Conservation (phyloP, 2,888 invertebrate genomes). For the Meliscaeva auricollis region DNA sequence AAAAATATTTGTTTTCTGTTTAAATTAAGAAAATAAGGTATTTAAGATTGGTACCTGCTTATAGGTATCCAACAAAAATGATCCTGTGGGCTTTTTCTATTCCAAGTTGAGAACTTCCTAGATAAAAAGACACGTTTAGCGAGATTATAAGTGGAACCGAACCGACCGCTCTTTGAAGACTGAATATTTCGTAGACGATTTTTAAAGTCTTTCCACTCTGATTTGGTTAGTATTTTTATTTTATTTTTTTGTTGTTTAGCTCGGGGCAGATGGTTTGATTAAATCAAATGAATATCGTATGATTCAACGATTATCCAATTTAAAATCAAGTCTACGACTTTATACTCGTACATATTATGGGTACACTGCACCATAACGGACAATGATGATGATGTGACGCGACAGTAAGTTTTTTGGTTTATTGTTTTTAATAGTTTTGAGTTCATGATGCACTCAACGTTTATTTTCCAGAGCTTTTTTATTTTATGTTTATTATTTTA, state of each 20-base stretch:
- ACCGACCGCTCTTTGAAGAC: conserved; percentile 61
- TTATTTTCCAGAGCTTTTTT: background rate
- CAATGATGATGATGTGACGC: conserved; percentile 10
- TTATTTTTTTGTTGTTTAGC: background rate
- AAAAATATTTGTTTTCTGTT: no score
- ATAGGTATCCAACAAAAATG: background rate
- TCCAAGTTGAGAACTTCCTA: background rate
- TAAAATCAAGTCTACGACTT: conserved; percentile 48
- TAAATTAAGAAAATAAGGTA: no score
- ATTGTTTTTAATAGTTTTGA: background rate
- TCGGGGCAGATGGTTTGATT: conserved; percentile 55
- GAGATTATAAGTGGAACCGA: conserved; percentile 31
- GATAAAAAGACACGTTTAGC: background rate
- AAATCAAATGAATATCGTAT: conserved; percentile 57
- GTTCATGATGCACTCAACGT: conserved; percentile 28
- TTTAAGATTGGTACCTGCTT: background rate
- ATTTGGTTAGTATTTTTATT: conserved; percentile 16
- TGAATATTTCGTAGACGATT: conserved; percentile 36
- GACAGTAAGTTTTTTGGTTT: background rate
- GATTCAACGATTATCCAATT: conserved; percentile 66
- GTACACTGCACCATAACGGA: conserved; percentile 32
- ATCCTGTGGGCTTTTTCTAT: background rate
- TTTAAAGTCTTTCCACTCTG: conserved; percentile 46
- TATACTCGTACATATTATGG: background rate
- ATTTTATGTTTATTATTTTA: background rate